These are phyloP conservation scores for Polydrusus cervinus DNA, from an alignment of 2,888 invertebrate species.

Conservation along the genomic window DNA sequence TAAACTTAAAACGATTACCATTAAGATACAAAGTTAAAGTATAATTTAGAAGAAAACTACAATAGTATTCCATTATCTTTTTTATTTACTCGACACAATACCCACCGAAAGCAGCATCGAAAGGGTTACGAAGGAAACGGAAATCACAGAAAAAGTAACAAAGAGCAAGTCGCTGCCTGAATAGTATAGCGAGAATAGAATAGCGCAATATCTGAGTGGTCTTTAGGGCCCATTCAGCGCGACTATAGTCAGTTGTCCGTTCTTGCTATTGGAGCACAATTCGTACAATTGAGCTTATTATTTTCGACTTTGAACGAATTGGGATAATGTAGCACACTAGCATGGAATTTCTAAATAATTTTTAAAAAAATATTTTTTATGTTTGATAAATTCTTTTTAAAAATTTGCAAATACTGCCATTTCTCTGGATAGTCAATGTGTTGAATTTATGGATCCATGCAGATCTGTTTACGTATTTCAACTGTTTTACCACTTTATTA, in stretches of 20 bases:
- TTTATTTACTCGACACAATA: conserved; percentile 66
- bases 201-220: conserved; percentile 68
- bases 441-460: no score
- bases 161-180: conserved; percentile 64
- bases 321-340: conserved; percentile 24
- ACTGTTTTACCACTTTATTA: no score
- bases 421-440: no score
- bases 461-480: no score
- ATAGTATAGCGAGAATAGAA: conserved; percentile 68
- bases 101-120: conserved; percentile 64
- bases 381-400: no score
- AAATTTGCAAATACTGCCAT: no score
- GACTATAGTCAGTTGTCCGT: conserved; percentile 62
- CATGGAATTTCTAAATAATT: conserved; percentile 6
- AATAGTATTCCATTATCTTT: conserved; percentile 62
- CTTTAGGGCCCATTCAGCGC: conserved; percentile 66
- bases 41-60: conserved; percentile 22
- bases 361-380: no score
- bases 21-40: neutral
- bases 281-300: conserved; percentile 66
- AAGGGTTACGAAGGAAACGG: conserved; percentile 69
- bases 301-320: conserved; percentile 51
- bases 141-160: conserved; percentile 68
- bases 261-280: conserved; percentile 66
- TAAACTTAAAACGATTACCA: conserved; percentile 3